Conservation (phyloP, 2,888 invertebrate genomes). For the Esperia sulphurella region DNA sequence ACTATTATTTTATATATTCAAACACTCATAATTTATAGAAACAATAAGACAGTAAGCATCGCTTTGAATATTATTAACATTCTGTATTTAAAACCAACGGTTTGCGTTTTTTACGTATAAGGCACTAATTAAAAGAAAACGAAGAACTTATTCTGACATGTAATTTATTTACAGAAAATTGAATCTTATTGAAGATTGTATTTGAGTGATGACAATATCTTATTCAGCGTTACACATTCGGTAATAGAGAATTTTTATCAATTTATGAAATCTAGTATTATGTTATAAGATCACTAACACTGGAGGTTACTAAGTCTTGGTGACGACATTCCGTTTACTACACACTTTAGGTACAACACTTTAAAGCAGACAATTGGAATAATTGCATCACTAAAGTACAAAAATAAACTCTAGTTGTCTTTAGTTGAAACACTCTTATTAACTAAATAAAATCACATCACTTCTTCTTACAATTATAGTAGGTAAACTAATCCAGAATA, state of each 20-base stretch:
- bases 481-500: not conserved
- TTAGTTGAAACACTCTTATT: constrained; percentile 2
- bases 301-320: constrained; percentile 10
- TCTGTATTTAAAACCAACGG: too few species aligned
- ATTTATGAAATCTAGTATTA: too few species aligned
- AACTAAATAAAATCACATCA: constrained; percentile 24
- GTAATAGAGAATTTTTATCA: not conserved
- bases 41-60: too few species aligned
- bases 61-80: too few species aligned
- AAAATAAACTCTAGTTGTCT: constrained; percentile 6
- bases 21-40: too few species aligned
- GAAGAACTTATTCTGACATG: constrained; percentile 1
- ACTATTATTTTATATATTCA: too few species aligned
- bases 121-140: not conserved
- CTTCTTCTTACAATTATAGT: constrained; percentile 8
- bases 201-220: not conserved
- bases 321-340: constrained; percentile 1
- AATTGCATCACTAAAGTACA: constrained; percentile 4
- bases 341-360: not conserved
- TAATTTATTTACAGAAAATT: constrained; percentile 27
- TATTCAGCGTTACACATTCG: not conserved
- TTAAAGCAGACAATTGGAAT: constrained; percentile 1
- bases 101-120: too few species aligned
- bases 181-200: not conserved
- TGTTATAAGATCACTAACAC: constrained; percentile 10